These are phyloP conservation scores for Anolis sagrei DNA, from an alignment of 2,113 vertebrate genomes.

Conservation along the genomic window DNA sequence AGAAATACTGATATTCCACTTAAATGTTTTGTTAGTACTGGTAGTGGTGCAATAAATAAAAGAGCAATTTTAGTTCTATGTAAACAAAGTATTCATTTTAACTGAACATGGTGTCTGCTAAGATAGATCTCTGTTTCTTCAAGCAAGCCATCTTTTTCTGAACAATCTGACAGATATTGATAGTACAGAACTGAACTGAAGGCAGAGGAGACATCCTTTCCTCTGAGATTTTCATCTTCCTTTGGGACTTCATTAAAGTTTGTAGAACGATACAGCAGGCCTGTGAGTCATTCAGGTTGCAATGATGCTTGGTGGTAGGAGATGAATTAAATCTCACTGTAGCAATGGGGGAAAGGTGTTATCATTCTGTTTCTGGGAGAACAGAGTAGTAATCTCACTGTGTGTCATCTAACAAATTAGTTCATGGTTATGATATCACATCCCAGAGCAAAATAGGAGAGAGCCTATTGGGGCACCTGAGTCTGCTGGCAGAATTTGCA, in stretches of 20 bases:
- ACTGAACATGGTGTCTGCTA: background rate
- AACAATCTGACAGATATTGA: background rate
- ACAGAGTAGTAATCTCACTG: conserved; percentile 25
- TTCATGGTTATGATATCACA: background rate
- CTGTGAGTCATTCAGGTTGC: conserved; percentile 18
- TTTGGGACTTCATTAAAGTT: conserved; percentile 57
- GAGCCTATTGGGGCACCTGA: background rate
- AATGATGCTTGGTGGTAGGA: conserved; percentile 6
- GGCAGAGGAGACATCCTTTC: background rate
- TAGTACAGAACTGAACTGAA: conserved; percentile 31
- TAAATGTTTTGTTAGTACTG: background rate
- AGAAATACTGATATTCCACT: conserved; percentile 9
- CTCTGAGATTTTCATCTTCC: conserved; percentile 37
- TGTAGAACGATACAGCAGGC: conserved; percentile 3
- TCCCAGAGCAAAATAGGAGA: conserved; percentile 8
- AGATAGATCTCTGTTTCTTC: conserved; percentile 19
- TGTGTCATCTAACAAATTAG: conserved; percentile 2
- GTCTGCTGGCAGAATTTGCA: background rate
- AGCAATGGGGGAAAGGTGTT: conserved; percentile 13
- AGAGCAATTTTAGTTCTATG: conserved; percentile 2
- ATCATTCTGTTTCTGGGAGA: background rate
- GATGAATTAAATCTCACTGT: background rate
- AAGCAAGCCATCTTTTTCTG: background rate
- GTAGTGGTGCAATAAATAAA: background rate
- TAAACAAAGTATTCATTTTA: conserved; percentile 21